These are phyloP conservation scores for Aleiodes sp. DNA, from an alignment of 1,140 invertebrate genomes.

Conservation along the genomic window DNA sequence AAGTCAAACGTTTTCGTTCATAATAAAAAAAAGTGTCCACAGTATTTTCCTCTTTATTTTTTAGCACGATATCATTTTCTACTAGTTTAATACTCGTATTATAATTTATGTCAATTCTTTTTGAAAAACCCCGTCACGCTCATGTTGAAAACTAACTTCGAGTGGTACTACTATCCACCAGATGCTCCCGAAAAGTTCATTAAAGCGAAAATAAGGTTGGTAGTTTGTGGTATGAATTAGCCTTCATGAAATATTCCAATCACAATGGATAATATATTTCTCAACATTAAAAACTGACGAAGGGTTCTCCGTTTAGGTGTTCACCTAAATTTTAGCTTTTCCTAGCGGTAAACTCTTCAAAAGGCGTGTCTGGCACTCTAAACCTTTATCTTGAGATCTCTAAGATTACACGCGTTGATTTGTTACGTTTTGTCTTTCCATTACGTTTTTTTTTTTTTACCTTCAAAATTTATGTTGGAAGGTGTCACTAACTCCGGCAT, in stretches of 20 bases:
- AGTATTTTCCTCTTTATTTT: constrained; percentile 5
- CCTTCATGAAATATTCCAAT: constrained; percentile 23
- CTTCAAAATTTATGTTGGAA: not conserved
- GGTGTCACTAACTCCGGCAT: not conserved
- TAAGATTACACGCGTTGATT: constrained; percentile 34
- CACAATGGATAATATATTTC: not conserved
- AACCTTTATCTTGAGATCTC: constrained; percentile 8
- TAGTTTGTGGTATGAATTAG: constrained; percentile 52
- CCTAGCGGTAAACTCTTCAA: no score
- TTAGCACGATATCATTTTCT: constrained; percentile 24
- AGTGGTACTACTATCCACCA: constrained; percentile 62
- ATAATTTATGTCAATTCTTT: constrained; percentile 23
- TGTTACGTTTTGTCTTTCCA: constrained; percentile 33
- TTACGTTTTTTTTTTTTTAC: constrained; percentile 11
- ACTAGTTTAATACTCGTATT: not conserved
- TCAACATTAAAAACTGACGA: not conserved
- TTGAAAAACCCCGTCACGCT: constrained; percentile 49
- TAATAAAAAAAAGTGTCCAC: not conserved
- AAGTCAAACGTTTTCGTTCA: constrained; percentile 1
- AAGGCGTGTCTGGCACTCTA: no score
- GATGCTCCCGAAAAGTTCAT: constrained; percentile 50
- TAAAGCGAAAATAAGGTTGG: constrained; percentile 29
- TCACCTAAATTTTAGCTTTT: no score
- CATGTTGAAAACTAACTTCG: constrained; percentile 44
- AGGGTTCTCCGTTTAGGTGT: no score